These are phyloP conservation scores for Radopholus similis DNA, from an alignment of 1,140 invertebrate species.

Conservation along the genomic window DNA sequence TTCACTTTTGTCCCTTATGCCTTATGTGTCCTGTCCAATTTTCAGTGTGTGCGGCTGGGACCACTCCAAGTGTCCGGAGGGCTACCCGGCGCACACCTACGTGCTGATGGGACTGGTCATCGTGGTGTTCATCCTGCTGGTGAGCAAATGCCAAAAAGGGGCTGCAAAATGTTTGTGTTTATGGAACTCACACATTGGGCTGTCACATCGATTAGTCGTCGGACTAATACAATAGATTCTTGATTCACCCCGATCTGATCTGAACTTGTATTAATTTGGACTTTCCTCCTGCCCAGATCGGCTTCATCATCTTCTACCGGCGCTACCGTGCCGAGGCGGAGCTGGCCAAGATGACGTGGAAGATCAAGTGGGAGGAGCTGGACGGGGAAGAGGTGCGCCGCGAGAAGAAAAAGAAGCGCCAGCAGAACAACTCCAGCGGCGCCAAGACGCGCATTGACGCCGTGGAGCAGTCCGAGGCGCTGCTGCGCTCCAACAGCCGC, in stretches of 20 bases:
- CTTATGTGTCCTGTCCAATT: conserved; percentile 77
- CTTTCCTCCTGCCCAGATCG: no score
- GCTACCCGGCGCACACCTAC: conserved; percentile 78
- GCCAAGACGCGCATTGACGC: neutral
- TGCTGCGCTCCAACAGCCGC: conserved; percentile 60
- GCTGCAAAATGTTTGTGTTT: no score
- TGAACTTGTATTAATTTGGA: no score
- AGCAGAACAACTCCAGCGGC: neutral
- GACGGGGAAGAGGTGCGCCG: conserved; percentile 39
- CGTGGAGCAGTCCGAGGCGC: conserved; percentile 49
- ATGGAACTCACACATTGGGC: no score
- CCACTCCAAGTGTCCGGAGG: conserved; percentile 74
- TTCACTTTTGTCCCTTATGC: no score
- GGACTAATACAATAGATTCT: no score
- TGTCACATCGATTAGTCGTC: no score
- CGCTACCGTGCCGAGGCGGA: conserved; percentile 86
- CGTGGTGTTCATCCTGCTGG: conserved; percentile 72
- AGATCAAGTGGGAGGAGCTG: conserved; percentile 71
- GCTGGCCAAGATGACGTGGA: conserved; percentile 91
- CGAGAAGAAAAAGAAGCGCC: conserved; percentile 47
- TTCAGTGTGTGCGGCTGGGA: conserved; percentile 83
- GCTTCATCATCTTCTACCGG: conserved; percentile 71
- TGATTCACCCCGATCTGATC: no score
- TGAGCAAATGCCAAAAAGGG: no score
- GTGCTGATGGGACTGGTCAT: conserved; percentile 77